These are phyloP conservation scores for Anthrax anthrax DNA, from an alignment of 2,888 invertebrate species.

Conservation along the genomic window DNA sequence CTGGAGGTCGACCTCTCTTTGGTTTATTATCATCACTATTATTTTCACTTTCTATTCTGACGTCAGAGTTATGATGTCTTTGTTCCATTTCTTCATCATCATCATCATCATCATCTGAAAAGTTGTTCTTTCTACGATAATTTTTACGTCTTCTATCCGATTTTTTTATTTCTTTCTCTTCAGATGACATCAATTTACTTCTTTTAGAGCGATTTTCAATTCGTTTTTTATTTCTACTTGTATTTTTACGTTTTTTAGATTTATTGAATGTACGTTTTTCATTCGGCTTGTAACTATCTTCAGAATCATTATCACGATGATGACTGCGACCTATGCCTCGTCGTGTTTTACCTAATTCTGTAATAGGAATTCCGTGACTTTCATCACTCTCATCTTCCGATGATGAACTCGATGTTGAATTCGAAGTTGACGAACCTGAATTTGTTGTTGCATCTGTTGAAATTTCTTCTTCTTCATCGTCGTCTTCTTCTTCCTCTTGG, in stretches of 20 bases:
- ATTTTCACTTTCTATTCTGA: slow-evolving; percentile 2
- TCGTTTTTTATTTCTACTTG: slow-evolving; percentile 11
- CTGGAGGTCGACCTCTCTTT: background rate
- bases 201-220: slow-evolving; percentile 5
- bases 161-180: slow-evolving; percentile 7
- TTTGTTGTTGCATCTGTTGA: background rate
- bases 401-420: background rate
- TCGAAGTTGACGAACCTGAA: background rate
- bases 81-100: slow-evolving; percentile 14
- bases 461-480: slow-evolving; percentile 12
- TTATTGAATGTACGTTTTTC: slow-evolving; percentile 17
- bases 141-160: slow-evolving; percentile 4
- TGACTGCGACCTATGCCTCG: slow-evolving; percentile 11
- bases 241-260: slow-evolving; percentile 8
- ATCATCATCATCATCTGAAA: slow-evolving; percentile 11
- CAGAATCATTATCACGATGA: slow-evolving; percentile 36
- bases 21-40: slow-evolving; percentile 1
- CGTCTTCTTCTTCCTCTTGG: slow-evolving; percentile 21
- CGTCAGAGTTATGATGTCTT: slow-evolving; percentile 11
- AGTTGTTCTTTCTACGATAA: slow-evolving; percentile 7
- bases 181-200: slow-evolving; percentile 7
- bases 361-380: slow-evolving; percentile 11
- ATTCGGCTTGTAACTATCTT: slow-evolving; percentile 41
- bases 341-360: slow-evolving; percentile 12
- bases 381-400: slow-evolving; percentile 10